Percentiles rank a stretch among this genome's conserved stretches.
Conservation (phyloP, 2,888 invertebrate genomes). For the Epinotia ramella region DNA sequence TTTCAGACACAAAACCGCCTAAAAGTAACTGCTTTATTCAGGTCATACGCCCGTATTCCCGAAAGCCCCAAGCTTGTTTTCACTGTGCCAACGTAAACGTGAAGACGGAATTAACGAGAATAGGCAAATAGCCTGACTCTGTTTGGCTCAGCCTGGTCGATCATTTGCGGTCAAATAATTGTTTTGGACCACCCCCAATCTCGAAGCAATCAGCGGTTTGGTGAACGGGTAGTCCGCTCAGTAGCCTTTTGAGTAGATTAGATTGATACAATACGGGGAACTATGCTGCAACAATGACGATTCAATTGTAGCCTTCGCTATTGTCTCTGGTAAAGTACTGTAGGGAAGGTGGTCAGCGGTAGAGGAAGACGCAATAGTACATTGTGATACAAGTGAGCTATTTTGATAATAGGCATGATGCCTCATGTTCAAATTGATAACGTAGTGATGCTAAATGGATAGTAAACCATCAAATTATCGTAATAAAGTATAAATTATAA, state of each 20-base stretch:
- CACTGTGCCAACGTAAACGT: not conserved
- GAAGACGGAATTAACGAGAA: not conserved
- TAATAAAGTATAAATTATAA: no score
- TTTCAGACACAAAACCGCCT: no score
- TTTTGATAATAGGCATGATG: no score
- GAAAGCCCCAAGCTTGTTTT: not conserved
- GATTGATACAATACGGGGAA: not conserved
- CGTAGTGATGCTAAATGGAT: no score
- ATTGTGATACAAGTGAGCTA: no score
- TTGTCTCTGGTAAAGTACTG: no score
- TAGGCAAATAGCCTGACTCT: conserved; percentile 13
- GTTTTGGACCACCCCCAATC: conserved; percentile 31
- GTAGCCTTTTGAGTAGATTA: conserved; percentile 6
- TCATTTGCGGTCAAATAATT: conserved; percentile 37
- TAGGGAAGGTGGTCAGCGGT: no score
- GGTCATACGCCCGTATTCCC: not conserved
- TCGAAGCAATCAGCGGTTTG: conserved; percentile 38
- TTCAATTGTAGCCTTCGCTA: not conserved
- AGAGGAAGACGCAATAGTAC: no score
- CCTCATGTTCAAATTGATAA: no score
- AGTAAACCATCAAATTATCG: no score
- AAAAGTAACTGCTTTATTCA: no score
- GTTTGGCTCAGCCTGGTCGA: conserved; percentile 1
- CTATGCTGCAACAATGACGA: not conserved
- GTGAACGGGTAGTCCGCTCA: conserved; percentile 3